Conservation (phyloP, 2,888 invertebrate genomes). For the Xylota sylvarum region DNA sequence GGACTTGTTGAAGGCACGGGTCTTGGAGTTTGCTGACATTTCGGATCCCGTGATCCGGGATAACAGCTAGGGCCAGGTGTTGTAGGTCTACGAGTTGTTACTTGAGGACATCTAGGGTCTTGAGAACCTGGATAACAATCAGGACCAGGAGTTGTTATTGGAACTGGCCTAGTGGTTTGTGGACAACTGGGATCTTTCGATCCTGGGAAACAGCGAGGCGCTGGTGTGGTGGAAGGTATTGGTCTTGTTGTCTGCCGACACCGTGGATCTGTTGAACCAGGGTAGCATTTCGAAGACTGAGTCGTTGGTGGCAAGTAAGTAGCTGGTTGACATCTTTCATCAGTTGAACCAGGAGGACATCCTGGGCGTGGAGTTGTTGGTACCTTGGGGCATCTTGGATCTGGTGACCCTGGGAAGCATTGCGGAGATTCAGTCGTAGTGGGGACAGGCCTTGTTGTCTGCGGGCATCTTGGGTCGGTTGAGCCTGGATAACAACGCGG, state of each 20-base stretch:
- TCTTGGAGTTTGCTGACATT: too few relatives aligned
- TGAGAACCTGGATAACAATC: conserved; percentile 82
- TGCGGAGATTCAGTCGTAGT: conserved; percentile 43
- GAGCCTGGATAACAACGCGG: conserved; percentile 79
- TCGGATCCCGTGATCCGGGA: too few relatives aligned
- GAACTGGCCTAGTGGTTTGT: conserved; percentile 70
- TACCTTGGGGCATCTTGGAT: conserved; percentile 81
- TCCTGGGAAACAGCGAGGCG: conserved; percentile 81
- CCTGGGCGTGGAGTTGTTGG: conserved; percentile 78
- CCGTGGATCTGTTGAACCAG: conserved; percentile 81
- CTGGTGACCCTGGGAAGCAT: conserved; percentile 82
- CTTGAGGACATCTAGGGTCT: conserved; percentile 82
- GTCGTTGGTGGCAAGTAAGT: conserved; percentile 77
- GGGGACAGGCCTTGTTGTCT: conserved; percentile 67
- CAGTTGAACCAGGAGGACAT: conserved; percentile 80
- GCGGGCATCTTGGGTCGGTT: conserved; percentile 80
- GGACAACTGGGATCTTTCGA: conserved; percentile 83
- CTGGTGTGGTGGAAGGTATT: background rate
- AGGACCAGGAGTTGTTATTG: conserved; percentile 77
- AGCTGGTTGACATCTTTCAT: conserved; percentile 72
- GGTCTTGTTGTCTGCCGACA: conserved; percentile 79
- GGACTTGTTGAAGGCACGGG: too few relatives aligned
- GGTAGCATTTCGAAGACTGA: conserved; percentile 79
- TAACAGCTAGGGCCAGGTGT: too few relatives aligned
- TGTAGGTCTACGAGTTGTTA: conserved; percentile 66